Evolutionary conservation across 2,797 vertebrate genomes (phyloP), one percentile per base, ranked within the genome.

Genomic region (Alauda arvensis): DNA sequence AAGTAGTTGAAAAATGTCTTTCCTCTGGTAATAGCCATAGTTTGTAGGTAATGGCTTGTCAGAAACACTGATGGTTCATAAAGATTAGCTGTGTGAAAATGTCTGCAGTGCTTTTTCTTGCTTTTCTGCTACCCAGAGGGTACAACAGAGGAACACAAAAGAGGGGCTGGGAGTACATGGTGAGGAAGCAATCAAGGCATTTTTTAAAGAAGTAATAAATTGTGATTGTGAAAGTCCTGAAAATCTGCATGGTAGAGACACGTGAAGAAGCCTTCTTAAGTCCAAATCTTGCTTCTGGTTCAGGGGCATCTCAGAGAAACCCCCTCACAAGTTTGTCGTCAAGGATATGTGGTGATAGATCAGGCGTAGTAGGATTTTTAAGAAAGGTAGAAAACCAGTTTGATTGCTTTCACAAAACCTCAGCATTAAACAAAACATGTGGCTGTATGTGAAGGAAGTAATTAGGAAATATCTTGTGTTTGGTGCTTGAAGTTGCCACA

Each of bases 11-110:
- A 87, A 84, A 92, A 87, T 90, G 57, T 37, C 53, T 92, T 90
- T 92, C 63, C n/a, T 84, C 45, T 9, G 2, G 49, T 91, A 88
- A 77, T 65, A 91, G 52, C 55, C 86, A 28, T 90, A 79, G 75
- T 90, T 94, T 79, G 71, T 91, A 67, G 80, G 87, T 90, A 93
- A 94, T 92, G 85, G 68, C 80, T 87, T 95, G 85, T 93, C 94
- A 90, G 77, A 77, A 94, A 43, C 62, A 40, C 68, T 37, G 61
- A 87, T 86, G 85, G 75, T 86, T 93, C 78, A 66, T 89, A 77
- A 82, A 87, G 85, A 93, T 94, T 75, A 92, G 85, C 69, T 93
- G 8, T 59, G 80, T 88, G 86, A 83, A 88, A 88, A 81, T 49
- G 71, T 60, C 78, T 76, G 78, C 66, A 55, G 5, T 83, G 45